phyloP scores from a whole-genome alignment of 2,888 invertebrate genomes.

The Sminthurinus aureus region DNA sequence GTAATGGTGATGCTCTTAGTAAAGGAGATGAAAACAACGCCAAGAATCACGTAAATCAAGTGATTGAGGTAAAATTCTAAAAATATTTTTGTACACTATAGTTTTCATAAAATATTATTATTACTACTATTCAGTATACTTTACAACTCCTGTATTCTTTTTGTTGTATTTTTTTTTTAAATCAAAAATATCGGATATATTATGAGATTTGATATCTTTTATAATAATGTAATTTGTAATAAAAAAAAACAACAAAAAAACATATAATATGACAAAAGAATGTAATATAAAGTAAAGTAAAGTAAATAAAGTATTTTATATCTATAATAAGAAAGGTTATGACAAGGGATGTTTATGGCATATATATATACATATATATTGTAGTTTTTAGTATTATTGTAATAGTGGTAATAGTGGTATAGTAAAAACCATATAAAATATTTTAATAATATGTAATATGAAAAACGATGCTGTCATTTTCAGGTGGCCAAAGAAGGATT shows the following conservation, averaged over 20 bases:
- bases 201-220: too few species aligned
- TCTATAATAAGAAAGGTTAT: too few species aligned
- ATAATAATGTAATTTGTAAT: too few species aligned
- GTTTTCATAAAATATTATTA: neutral
- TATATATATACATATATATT: neutral
- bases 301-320: too few species aligned
- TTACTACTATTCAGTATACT: neutral
- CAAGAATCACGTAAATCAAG: slow-evolving; percentile 53
- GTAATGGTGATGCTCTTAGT: slow-evolving; percentile 54
- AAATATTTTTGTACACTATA: neutral
- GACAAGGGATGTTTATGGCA: neutral
- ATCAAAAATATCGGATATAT: too few species aligned
- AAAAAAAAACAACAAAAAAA: too few species aligned
- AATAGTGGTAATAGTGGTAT: neutral
- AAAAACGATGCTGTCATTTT: slow-evolving; percentile 34
- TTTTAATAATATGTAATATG: neutral
- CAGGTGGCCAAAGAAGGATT: slow-evolving; percentile 56
- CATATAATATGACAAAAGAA: too few species aligned
- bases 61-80: slow-evolving; percentile 51
- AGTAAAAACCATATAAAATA: neutral
- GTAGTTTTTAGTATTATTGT: neutral
- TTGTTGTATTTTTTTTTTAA: too few species aligned
- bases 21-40: slow-evolving; percentile 50
- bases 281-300: too few species aligned
- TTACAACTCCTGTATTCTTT: neutral